phyloP scores from a whole-genome alignment of 2,797 vertebrate genomes.

The Avahi laniger region DNA sequence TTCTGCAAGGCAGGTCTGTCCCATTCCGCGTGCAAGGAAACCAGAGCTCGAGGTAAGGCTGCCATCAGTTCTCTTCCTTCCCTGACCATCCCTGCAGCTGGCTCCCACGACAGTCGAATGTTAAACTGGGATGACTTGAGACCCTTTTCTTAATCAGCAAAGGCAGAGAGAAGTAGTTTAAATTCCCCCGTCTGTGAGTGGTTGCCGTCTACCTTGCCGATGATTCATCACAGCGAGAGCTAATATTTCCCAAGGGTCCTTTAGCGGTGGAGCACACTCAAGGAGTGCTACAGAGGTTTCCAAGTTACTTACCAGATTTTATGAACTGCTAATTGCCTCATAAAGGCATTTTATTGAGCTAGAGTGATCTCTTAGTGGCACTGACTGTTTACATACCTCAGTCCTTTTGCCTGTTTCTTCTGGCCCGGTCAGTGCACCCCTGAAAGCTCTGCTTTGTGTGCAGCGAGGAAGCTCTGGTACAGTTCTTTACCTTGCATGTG shows the following conservation, averaged over 20 bases:
- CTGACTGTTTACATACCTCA: not conserved
- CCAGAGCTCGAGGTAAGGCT: fast-evolving
- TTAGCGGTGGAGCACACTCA: not conserved
- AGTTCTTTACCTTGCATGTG: not conserved
- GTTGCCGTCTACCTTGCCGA: not conserved
- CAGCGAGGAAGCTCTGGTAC: not conserved
- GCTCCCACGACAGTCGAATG: not conserved
- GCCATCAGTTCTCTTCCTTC: not conserved
- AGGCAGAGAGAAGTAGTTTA: not conserved
- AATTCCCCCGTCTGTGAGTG: fast-evolving
- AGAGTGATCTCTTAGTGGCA: conserved; percentile 18
- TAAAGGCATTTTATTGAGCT: conserved; percentile 50
- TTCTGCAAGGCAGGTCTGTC: not conserved
- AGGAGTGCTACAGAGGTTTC: conserved; percentile 38
- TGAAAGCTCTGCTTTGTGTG: not conserved
- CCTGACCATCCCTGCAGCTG: fast-evolving
- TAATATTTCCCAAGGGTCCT: conserved; percentile 25
- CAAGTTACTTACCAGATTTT: conserved; percentile 68
- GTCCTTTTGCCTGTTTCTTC: not conserved
- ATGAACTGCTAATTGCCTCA: conserved; percentile 69
- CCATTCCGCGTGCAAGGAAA: not conserved
- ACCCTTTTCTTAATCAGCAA: not conserved
- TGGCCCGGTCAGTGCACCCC: not conserved
- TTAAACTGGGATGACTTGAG: not conserved
- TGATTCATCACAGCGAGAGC: not conserved